A percentile compares a stretch with the other conserved stretches of the same genome.
Conservation (phyloP, 2,113 vertebrate species). For the Corythoichthys haematopterus region DNA sequence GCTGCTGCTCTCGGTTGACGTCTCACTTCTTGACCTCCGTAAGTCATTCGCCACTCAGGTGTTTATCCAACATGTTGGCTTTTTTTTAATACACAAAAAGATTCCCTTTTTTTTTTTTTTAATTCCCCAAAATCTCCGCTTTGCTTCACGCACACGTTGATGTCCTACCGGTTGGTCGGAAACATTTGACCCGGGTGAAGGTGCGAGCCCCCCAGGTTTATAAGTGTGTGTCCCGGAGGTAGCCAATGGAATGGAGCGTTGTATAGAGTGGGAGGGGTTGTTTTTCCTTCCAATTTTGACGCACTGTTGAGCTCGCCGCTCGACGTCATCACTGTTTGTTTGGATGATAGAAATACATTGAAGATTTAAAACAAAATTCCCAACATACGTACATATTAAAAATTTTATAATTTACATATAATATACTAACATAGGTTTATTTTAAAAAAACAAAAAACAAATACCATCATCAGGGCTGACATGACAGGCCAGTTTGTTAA, state of each 20-base stretch:
- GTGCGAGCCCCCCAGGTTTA: constrained; percentile 70
- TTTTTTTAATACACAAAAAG: background rate
- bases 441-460: background rate
- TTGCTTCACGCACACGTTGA: constrained; percentile 11
- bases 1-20: constrained; percentile 16
- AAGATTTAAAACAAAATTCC: background rate
- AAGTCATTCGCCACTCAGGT: background rate
- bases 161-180: constrained; percentile 22
- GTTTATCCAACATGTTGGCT: constrained; percentile 3
- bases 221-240: constrained; percentile 62
- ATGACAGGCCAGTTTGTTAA: too few species aligned
- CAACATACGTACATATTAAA: too few species aligned
- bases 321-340: background rate
- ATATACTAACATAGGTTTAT: too few species aligned
- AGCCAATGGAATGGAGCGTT: constrained; percentile 75
- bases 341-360: background rate
- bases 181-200: constrained; percentile 73
- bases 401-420: too few species aligned
- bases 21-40: background rate
- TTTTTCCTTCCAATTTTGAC: background rate
- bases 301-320: background rate
- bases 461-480: too few species aligned
- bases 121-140: constrained; percentile 13
- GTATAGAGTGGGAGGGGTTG: constrained; percentile 61
- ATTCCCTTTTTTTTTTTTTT: too few species aligned